Conservation (phyloP, 2,888 invertebrate genomes). For the Drosophila austrosaltans region DNA sequence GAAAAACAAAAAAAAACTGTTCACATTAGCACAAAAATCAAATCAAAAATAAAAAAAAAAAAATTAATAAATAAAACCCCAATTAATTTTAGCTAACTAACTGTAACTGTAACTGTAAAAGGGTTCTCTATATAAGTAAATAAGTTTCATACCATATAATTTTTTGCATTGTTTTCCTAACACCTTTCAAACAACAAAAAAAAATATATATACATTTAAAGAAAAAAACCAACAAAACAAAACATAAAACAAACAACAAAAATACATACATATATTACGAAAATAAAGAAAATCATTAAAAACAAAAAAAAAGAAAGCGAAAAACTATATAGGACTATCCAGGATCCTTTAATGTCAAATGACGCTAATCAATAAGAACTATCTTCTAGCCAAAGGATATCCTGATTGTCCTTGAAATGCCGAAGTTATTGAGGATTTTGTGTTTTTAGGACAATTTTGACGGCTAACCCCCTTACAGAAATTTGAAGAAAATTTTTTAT, state of each 20-base stretch:
- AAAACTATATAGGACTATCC: no score
- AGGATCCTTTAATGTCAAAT: no score
- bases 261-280: slow-evolving; percentile 13
- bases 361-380: no score
- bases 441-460: no score
- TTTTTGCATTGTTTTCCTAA: slow-evolving; percentile 76
- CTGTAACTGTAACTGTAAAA: slow-evolving; percentile 57
- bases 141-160: slow-evolving; percentile 67
- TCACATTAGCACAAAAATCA: slow-evolving; percentile 44
- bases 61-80: slow-evolving; percentile 24
- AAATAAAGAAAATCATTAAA: slow-evolving; percentile 19
- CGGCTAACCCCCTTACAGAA: no score
- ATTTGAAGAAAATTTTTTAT: no score
- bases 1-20: slow-evolving; percentile 29
- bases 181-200: slow-evolving; percentile 58
- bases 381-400: no score
- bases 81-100: slow-evolving; percentile 53
- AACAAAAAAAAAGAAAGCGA: neutral
- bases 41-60: slow-evolving; percentile 36
- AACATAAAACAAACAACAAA: slow-evolving; percentile 1
- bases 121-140: slow-evolving; percentile 57
- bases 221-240: slow-evolving; percentile 59
- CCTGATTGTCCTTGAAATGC: no score
- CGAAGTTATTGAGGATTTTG: no score
- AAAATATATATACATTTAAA: slow-evolving; percentile 40